These are phyloP conservation scores for Acleris emargana DNA, from an alignment of 2,888 invertebrate genomes.

Conservation along the genomic window DNA sequence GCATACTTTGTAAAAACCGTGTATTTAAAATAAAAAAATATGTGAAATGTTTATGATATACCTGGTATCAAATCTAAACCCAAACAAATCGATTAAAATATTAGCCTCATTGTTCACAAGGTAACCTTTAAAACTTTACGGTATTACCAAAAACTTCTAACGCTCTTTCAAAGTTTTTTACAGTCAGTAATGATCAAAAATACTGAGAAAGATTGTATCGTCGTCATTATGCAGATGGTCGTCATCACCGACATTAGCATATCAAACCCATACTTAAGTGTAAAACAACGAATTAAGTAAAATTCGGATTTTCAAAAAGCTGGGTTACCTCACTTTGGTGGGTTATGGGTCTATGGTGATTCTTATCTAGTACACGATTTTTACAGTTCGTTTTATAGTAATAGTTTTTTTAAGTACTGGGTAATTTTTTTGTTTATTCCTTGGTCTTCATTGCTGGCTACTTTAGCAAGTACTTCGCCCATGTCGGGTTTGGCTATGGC, in stretches of 20 bases:
- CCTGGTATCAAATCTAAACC: too few relatives aligned
- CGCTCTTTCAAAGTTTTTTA: constrained; percentile 14
- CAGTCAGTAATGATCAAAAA: constrained; percentile 23
- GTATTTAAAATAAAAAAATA: too few relatives aligned
- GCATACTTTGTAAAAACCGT: too few relatives aligned
- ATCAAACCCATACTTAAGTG: constrained; percentile 46
- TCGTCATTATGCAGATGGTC: constrained; percentile 42
- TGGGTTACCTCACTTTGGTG: constrained; percentile 26
- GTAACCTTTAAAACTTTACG: neutral
- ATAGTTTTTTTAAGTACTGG: too few relatives aligned
- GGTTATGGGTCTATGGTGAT: constrained; percentile 12
- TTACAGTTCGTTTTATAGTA: too few relatives aligned
- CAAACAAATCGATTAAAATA: too few relatives aligned
- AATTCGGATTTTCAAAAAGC: constrained; percentile 23
- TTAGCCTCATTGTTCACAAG: too few relatives aligned
- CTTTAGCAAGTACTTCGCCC: too few relatives aligned
- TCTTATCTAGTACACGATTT: constrained; percentile 1
- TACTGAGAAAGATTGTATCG: constrained; percentile 36
- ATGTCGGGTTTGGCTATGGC: too few relatives aligned
- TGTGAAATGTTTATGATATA: too few relatives aligned
- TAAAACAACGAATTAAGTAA: constrained; percentile 25
- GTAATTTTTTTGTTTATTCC: too few relatives aligned
- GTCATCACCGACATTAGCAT: constrained; percentile 44
- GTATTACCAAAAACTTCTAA: constrained; percentile 3
- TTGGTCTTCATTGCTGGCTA: too few relatives aligned